Base-by-base conservation (phyloP, 1,140 invertebrate species). In the Drosophila albomicans region DNA sequence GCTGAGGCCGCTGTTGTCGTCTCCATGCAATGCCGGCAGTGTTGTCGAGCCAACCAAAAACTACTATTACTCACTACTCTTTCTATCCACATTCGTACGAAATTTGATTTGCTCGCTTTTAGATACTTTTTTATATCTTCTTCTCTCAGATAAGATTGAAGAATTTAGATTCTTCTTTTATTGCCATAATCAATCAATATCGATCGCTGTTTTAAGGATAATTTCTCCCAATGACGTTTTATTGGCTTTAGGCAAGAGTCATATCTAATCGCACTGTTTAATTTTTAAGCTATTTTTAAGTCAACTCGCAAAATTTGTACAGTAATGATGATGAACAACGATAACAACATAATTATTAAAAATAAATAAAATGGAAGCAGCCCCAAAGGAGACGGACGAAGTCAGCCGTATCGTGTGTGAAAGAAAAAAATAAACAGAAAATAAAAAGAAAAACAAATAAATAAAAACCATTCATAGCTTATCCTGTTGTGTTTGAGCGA, bases 401-500 rank as follows among this genome's bases (percentile, higher is more conserved):
- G 28, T 8, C n/a, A 70, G 28, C 11, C n/a, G 25, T 62, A 52
- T 49, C 58, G 15, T 51, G 13, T 57, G 72, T 38, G 35, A 70
- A 79, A 65, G 1, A 16, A 70, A 28, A 61, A 75, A 56, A 49
- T n/a, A n/a, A 25, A 25, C 20, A 25, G 20, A 13, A 70, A 84
- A 48, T 35, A 3, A 72, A 59, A 76, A 61, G 6, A 72, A 59
- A 76, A 61, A 15, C 11, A 62, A 61, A 15, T 13, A 62, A 71
- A 65, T 5, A 59, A 61, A 80, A 61, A 15, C 68, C 81, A 87
- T 87, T 78, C 82, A 87, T 89, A 80, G 84, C 78, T 84, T 80
- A 70, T 92, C 91, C 92, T 92, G 92, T 92, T 92, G 91, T 85
- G 86, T 92, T 91, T 92, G 92, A 93, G 92, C 70, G 92, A 93